Conservation (phyloP, 2,888 invertebrate genomes). For the Arenicola marina region DNA sequence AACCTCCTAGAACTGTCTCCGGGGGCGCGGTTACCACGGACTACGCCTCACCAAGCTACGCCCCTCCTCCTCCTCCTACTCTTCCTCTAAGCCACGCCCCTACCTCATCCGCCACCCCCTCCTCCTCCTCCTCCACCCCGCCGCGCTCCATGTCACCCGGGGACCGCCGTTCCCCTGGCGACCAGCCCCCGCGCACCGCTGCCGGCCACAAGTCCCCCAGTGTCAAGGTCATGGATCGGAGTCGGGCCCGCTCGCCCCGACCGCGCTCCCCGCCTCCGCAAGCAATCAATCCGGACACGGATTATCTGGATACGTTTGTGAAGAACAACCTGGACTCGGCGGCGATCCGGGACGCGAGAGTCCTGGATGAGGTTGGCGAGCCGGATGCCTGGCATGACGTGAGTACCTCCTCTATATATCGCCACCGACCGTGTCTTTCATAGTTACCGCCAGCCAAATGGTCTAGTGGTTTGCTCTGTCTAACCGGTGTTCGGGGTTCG, state of each 20-base stretch:
- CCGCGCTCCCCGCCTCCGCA: constrained; percentile 46
- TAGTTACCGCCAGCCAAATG: too few relatives aligned
- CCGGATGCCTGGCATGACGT: too few relatives aligned
- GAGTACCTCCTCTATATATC: too few relatives aligned
- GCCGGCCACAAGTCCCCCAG: constrained; percentile 43
- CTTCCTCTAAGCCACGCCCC: not conserved
- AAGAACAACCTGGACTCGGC: not conserved
- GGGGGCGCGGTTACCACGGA: not conserved
- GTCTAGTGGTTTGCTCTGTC: too few relatives aligned
- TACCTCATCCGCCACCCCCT: too few relatives aligned
- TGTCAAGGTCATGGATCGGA: constrained; percentile 51
- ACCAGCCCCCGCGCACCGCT: constrained; percentile 33
- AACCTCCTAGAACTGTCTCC: not conserved
- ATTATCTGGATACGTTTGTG: not conserved
- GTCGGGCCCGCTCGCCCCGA: constrained; percentile 48
- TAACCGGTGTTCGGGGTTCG: too few relatives aligned
- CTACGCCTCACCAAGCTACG: not conserved
- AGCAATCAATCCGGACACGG: not conserved
- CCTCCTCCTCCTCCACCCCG: too few relatives aligned
- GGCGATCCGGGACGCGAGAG: not conserved
- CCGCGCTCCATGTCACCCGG: not conserved
- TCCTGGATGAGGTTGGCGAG: too few relatives aligned
- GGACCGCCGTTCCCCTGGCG: constrained; percentile 44
- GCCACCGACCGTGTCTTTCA: too few relatives aligned
- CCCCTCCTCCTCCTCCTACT: too few relatives aligned